Base-by-base conservation (phyloP, 2,113 vertebrate species). In the Labeo catla region DNA sequence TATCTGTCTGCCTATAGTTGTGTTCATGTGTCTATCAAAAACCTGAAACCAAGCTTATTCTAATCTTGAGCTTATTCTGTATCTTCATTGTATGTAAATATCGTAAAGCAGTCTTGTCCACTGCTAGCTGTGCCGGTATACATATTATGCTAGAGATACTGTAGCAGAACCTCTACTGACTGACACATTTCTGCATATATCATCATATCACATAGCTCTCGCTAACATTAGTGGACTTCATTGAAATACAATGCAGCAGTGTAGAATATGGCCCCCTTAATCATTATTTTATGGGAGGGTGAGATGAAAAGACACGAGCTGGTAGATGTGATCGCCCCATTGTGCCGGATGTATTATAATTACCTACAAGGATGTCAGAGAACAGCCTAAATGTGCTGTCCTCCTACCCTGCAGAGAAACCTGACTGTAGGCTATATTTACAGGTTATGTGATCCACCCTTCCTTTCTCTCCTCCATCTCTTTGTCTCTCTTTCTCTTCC, bases 281-380 rank as follows among this genome's bases (percentile, higher is more conserved):
- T 77, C 45, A 77, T 79, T 79, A 61, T 79, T 61, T 79, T 59
- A 61, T 80, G 54, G 12, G 36, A 80, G 36, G 39, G 19, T 43
- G 77, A 61, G 36, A 79, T 54, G 65, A 50, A 39, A 77, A 34
- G 74, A 11, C 63, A 43, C 15, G 52, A 45, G 70, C 19, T 49
- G 74, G 50, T 80, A 57, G 57, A 76, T 49, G 72, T 74, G 74
- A 84, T 86, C 72, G 52, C 47, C 34, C 84, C 39, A 76, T 85
- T 89, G 83, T 73, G 81, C 49, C 80, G 78, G 77, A 87, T 82
- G 59, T 82, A 78, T 87, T 80, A 84, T 82, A 89, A 87, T 89
- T 87, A 85, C 36, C 68, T 65, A 68, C 74, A 83, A 70, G 47
- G 54, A 47, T 89, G 82, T 76, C 57, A 36, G 76, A 87, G 57